Percentiles rank a stretch among this genome's conserved stretches.
Evolutionary conservation across 2,113 vertebrate genomes (phyloP).

Genomic region (Pachypanchax playfairii): DNA sequence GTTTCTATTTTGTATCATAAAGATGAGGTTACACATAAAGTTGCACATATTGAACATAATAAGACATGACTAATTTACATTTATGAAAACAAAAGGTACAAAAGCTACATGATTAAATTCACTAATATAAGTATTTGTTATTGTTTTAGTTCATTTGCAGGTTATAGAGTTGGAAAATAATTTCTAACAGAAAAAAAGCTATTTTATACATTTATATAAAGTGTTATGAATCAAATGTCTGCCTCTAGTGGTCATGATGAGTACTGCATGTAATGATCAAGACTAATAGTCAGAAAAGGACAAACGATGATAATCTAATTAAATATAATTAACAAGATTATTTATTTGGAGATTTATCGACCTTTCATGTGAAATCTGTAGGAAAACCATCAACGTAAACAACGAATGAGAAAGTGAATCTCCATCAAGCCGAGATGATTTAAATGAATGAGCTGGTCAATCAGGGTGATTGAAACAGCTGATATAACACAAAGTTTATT

Average conservation of each 20-base stretch:
- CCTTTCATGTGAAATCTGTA: constrained; percentile 30
- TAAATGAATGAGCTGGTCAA: constrained; percentile 27
- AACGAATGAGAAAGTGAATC: constrained; percentile 44
- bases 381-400: constrained; percentile 42
- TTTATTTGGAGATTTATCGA: constrained; percentile 29
- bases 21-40: no score
- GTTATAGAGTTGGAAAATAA: no score
- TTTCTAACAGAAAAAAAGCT: no score
- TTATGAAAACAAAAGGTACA: no score
- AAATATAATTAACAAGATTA: constrained; percentile 50
- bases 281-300: background rate
- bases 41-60: no score
- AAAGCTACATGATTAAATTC: background rate
- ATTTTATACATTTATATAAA: no score
- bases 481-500: constrained; percentile 7
- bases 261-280: constrained; percentile 13
- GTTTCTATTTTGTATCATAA: no score
- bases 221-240: background rate
- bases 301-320: no score
- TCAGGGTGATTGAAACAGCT: constrained; percentile 34
- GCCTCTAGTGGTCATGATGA: constrained; percentile 33
- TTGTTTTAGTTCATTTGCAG: no score
- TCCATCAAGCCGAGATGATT: constrained; percentile 32
- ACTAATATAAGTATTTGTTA: background rate
- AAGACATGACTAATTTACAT: no score